Base-by-base conservation (phyloP, 1,140 invertebrate genomes). In the Sarcophaga bullata region DNA sequence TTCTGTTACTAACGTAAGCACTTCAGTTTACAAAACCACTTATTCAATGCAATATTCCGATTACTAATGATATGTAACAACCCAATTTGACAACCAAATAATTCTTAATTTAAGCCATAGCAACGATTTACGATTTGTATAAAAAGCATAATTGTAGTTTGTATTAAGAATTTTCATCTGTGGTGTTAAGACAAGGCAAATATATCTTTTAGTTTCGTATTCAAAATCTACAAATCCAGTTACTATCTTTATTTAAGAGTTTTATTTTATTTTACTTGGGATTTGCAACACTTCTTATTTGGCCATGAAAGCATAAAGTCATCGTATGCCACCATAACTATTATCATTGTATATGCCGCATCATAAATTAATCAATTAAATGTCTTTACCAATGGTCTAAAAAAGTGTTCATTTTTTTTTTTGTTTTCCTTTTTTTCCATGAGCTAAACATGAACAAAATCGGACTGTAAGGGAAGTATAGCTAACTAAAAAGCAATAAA, bases 241-340 rank as follows among this genome's bases (percentile, higher is more conserved):
- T 68, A 68, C 62, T 68, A 68, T 68, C 62, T 68, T 25, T 68
- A 68, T 68, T 19, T 68, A 10, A 7, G 8, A 25, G 19, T 68
- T 68, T 68, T 17, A 9, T 8, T 68, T 15, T 62, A 17, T 62
- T 68, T 68, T 25, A 2, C 8, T 68, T 68, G 17, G n/a, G 17
- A 50, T 78, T 78, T 50, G 75, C 25, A 78, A 78, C 75, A 78
- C 75, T 78, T 78, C 62, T 68, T 68, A 68, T 78, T 78, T 78
- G 75, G 75, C 75, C 75, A 48, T 78, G 75, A 78, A 78, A 78
- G 75, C 75, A 78, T 78, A 78, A 78, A 78, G 75, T 78, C 75
- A 78, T 78, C 75, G 62, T 50, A 25, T 78, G 75, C 48, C 75
- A 78, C 75, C n/a, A 50, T 68, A 58, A 58, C 54, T 58, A 68